Conservation (phyloP, 2,797 vertebrate genomes). For the Huso huso region DNA sequence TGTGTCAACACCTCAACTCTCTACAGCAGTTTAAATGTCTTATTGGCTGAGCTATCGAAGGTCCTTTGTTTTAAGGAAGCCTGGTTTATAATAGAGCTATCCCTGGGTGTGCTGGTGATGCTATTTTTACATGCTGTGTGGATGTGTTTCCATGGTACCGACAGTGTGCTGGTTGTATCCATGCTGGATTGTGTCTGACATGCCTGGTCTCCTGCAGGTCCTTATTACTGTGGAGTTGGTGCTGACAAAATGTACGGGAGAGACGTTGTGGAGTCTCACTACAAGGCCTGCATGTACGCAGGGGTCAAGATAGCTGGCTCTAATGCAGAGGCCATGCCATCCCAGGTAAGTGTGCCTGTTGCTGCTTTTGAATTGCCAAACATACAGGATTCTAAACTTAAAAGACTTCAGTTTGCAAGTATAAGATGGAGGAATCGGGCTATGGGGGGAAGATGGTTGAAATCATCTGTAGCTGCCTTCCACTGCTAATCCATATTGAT, state of each 20-base stretch:
- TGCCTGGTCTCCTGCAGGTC: slow-evolving; percentile 49
- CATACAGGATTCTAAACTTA: no score
- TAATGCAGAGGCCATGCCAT: slow-evolving; percentile 84
- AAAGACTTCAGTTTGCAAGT: no score
- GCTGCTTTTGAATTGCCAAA: no score
- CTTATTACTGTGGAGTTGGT: slow-evolving; percentile 79
- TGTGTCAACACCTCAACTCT: no score
- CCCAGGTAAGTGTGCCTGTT: slow-evolving; percentile 57
- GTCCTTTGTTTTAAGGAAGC: no score
- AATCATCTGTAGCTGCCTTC: no score
- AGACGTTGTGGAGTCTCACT: slow-evolving; percentile 77
- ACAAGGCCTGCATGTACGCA: slow-evolving; percentile 75
- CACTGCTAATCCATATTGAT: no score
- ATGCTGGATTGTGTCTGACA: neutral
- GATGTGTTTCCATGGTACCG: neutral
- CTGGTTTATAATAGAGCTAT: no score
- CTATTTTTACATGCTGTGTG: neutral
- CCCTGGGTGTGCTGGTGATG: neutral
- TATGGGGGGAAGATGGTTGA: no score
- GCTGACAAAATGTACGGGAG: slow-evolving; percentile 68
- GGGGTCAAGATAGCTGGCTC: slow-evolving; percentile 69
- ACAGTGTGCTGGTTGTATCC: neutral
- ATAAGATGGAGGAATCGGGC: no score
- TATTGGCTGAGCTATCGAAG: no score
- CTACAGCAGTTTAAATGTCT: no score